Conservation (phyloP, 1,140 invertebrate species). For the Scaptomyza hsui region DNA sequence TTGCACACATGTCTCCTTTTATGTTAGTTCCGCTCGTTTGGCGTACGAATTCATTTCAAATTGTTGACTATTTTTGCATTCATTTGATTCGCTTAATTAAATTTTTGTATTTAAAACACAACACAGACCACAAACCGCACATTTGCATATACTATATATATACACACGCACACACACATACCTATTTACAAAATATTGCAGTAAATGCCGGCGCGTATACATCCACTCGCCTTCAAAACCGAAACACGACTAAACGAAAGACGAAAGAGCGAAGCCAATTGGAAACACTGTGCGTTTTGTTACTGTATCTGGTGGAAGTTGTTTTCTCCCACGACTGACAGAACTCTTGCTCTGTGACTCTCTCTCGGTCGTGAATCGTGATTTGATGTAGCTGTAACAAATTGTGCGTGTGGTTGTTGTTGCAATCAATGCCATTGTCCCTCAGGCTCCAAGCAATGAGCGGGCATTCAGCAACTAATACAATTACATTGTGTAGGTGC, state of each 20-base stretch:
- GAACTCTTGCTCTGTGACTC: background rate
- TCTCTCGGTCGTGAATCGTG: background rate
- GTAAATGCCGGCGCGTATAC: constrained; percentile 13
- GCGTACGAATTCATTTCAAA: constrained; percentile 8
- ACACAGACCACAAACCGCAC: constrained; percentile 5
- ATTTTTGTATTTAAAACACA: constrained; percentile 4
- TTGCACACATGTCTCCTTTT: constrained; percentile 5
- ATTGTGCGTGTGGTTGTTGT: constrained; percentile 7
- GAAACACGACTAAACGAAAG: constrained; percentile 42
- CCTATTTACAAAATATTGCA: constrained; percentile 42
- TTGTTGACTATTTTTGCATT: constrained; percentile 20
- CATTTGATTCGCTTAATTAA: constrained; percentile 19
- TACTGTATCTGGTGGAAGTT: constrained; percentile 35
- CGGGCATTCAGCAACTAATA: background rate
- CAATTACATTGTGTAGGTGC: background rate
- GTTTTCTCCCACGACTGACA: constrained; percentile 2
- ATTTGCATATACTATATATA: background rate
- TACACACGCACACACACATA: constrained; percentile 19
- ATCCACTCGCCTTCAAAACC: constrained; percentile 27
- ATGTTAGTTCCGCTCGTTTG: constrained; percentile 13
- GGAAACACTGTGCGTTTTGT: constrained; percentile 15
- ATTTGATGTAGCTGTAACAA: constrained; percentile 2
- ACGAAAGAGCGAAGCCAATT: constrained; percentile 25
- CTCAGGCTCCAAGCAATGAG: constrained; percentile 9
- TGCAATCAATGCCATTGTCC: background rate